These are phyloP conservation scores for Nomada goodeniana DNA, from an alignment of 2,888 invertebrate genomes.

Conservation along the genomic window DNA sequence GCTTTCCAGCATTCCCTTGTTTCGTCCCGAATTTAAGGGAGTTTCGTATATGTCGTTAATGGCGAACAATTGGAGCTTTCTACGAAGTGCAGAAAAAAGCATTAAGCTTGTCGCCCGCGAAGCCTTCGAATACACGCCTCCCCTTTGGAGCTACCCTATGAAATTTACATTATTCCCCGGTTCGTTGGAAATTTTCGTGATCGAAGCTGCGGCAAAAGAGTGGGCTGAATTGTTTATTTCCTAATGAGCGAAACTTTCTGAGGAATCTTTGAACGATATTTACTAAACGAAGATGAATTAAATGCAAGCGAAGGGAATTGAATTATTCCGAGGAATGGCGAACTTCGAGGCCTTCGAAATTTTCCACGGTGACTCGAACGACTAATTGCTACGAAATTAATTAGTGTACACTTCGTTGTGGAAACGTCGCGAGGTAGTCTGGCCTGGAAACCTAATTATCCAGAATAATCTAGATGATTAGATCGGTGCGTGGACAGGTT, in stretches of 20 bases:
- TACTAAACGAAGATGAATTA: too few relatives aligned
- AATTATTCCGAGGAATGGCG: neutral
- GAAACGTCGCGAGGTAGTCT: slow-evolving; percentile 16
- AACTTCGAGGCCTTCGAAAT: slow-evolving; percentile 1
- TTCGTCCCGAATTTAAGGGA: neutral
- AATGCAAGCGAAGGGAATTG: neutral
- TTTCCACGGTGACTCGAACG: slow-evolving; percentile 1
- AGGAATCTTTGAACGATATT: too few relatives aligned
- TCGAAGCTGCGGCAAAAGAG: too few relatives aligned
- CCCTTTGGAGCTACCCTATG: too few relatives aligned
- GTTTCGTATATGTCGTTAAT: neutral
- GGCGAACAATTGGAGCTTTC: neutral
- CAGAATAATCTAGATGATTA: slow-evolving; percentile 23
- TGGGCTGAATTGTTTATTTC: too few relatives aligned
- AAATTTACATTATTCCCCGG: too few relatives aligned
- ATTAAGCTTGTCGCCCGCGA: too few relatives aligned
- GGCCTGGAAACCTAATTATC: slow-evolving; percentile 30
- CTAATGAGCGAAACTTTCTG: too few relatives aligned
- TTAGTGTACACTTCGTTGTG: slow-evolving; percentile 10
- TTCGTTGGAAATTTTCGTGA: too few relatives aligned
- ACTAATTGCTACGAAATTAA: slow-evolving; percentile 39
- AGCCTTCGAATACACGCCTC: too few relatives aligned
- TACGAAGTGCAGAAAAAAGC: too few relatives aligned
- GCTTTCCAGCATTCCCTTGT: neutral
- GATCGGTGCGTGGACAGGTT: neutral